A percentile compares a stretch with the other conserved stretches of the same genome.
These are phyloP conservation scores for Polypterus bichir DNA, from an alignment of 2,113 vertebrate species.

Conservation along the genomic window DNA sequence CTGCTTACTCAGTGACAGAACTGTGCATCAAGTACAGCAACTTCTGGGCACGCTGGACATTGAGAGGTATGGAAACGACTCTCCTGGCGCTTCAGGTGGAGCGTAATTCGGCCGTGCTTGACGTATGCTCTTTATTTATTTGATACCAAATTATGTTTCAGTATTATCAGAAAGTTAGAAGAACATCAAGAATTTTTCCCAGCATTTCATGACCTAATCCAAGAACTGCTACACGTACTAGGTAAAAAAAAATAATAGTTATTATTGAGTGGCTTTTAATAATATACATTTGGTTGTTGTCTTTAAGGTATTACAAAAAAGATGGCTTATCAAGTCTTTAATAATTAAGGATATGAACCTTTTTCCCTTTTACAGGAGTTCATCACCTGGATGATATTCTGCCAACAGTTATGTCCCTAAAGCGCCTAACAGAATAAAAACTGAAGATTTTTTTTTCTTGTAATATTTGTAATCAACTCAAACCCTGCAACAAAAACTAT, in stretches of 20 bases:
- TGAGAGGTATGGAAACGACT: conserved; percentile 48
- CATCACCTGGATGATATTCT: conserved; percentile 60
- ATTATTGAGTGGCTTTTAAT: neutral
- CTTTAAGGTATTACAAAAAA: neutral
- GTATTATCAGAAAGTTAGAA: conserved; percentile 67
- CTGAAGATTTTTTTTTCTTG: neutral
- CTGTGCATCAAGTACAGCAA: conserved; percentile 40
- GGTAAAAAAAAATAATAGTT: conserved; percentile 41
- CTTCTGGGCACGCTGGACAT: conserved; percentile 64
- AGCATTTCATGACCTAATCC: conserved; percentile 62
- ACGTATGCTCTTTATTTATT: neutral
- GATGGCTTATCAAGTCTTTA: conserved; percentile 2
- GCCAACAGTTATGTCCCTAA: conserved; percentile 57
- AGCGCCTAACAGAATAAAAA: conserved; percentile 35
- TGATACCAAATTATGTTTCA: conserved; percentile 30
- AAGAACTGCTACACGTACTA: conserved; percentile 56
- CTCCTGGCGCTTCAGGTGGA: neutral
- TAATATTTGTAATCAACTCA: too few relatives aligned
- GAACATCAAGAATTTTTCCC: conserved; percentile 78
- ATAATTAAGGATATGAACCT: too few relatives aligned
- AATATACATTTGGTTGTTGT: neutral
- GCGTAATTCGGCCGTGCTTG: neutral
- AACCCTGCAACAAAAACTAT: too few relatives aligned
- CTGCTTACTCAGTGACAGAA: conserved; percentile 30
- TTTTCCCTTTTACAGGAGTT: conserved; percentile 57